Percentiles rank a stretch among this genome's conserved stretches.
These are phyloP conservation scores for Tridacna gigas DNA, from an alignment of 2,888 invertebrate genomes.

Conservation along the genomic window DNA sequence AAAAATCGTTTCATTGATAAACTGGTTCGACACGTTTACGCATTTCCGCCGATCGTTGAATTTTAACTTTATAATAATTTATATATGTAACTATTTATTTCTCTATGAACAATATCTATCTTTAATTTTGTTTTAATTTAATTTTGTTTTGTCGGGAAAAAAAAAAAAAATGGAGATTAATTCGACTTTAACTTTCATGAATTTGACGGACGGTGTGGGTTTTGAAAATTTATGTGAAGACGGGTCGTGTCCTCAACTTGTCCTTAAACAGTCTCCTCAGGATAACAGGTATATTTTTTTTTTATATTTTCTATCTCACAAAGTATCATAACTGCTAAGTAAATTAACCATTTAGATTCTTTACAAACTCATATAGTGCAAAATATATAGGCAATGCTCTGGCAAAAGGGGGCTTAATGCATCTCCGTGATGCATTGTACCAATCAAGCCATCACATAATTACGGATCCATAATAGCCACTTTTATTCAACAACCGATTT, in stretches of 20 bases:
- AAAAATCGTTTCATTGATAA: constrained; percentile 11
- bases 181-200: not conserved
- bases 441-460: too few relatives aligned
- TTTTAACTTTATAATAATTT: not conserved
- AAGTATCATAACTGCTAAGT: not conserved
- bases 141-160: not conserved
- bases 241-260: constrained; percentile 24
- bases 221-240: not conserved
- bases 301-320: not conserved
- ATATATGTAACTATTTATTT: not conserved
- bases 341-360: too few relatives aligned
- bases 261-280: not conserved
- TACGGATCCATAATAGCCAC: too few relatives aligned
- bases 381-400: too few relatives aligned
- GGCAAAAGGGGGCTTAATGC: too few relatives aligned
- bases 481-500: too few relatives aligned
- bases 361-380: too few relatives aligned
- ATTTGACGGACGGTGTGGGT: not conserved
- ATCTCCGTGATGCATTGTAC: too few relatives aligned
- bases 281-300: not conserved
- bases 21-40: not conserved
- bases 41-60: not conserved
- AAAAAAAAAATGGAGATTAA: not conserved
- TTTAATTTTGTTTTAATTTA: not conserved
- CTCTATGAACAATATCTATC: not conserved